Percentiles rank a stretch among this genome's conserved stretches.
phyloP scores from a whole-genome alignment of 2,888 invertebrate species.

The Tricholauxania praeusta region DNA sequence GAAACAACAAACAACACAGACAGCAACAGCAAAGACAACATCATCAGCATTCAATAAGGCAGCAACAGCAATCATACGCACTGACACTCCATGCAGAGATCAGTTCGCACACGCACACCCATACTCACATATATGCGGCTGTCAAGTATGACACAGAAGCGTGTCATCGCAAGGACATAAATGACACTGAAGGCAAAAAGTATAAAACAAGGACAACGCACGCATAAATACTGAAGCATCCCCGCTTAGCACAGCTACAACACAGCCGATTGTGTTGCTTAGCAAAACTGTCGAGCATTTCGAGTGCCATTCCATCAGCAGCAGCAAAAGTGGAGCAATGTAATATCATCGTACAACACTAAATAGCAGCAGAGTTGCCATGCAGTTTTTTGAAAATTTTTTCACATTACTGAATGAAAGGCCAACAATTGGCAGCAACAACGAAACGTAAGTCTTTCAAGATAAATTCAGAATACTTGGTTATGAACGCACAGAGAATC shows the following conservation, averaged over 20 bases:
- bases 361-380: too few relatives aligned
- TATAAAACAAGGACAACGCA: slow-evolving; percentile 58
- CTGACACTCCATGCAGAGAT: not conserved
- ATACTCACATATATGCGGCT: not conserved
- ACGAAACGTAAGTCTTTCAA: too few relatives aligned
- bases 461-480: too few relatives aligned
- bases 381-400: too few relatives aligned
- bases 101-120: not conserved
- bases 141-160: slow-evolving; percentile 45
- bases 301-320: slow-evolving; percentile 10
- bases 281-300: slow-evolving; percentile 1
- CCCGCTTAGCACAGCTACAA: not conserved
- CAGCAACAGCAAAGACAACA: slow-evolving; percentile 7
- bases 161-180: slow-evolving; percentile 60
- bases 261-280: slow-evolving; percentile 6
- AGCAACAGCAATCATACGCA: not conserved
- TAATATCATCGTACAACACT: too few relatives aligned
- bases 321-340: not conserved
- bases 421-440: too few relatives aligned
- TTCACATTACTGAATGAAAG: too few relatives aligned
- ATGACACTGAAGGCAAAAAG: slow-evolving; percentile 56
- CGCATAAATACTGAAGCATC: slow-evolving; percentile 56
- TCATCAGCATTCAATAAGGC: not conserved
- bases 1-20: not conserved
- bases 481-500: too few relatives aligned